phyloP scores from a whole-genome alignment of 1,140 invertebrate genomes.

The Drosophila murphyi region DNA sequence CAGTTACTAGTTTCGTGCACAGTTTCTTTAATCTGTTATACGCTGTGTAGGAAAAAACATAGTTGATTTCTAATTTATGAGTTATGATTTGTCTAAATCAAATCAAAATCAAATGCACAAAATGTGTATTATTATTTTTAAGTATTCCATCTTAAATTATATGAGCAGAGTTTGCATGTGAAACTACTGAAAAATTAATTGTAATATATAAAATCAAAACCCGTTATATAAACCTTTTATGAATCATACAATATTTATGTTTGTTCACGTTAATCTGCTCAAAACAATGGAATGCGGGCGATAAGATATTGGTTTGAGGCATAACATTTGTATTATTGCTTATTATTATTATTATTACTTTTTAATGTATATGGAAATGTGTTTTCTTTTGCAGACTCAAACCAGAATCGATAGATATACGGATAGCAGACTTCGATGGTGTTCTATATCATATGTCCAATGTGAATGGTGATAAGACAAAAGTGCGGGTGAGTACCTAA shows the following conservation, averaged over 20 bases:
- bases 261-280: conserved; percentile 12
- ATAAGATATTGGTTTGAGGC: conserved; percentile 56
- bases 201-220: neutral
- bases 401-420: conserved; percentile 97
- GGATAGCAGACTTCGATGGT: conserved; percentile 98
- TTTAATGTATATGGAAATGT: conserved; percentile 10
- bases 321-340: neutral
- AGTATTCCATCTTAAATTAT: neutral
- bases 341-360: too few species aligned
- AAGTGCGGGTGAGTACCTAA: conserved; percentile 93
- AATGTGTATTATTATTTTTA: neutral
- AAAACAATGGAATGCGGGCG: conserved; percentile 15
- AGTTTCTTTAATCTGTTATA: conserved; percentile 1
- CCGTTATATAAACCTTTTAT: neutral
- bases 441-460: conserved; percentile 99
- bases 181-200: neutral
- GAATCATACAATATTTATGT: conserved; percentile 14
- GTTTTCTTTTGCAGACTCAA: conserved; percentile 90
- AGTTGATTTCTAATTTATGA: neutral
- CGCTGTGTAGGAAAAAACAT: neutral
- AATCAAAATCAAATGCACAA: too few species aligned
- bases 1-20: conserved; percentile 57
- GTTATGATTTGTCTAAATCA: too few species aligned
- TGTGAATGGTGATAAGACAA: conserved; percentile 97
- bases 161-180: neutral